Percentiles rank a stretch among this genome's conserved stretches.
Conservation (phyloP, 2,888 invertebrate genomes). For the Prenolepis imparis region DNA sequence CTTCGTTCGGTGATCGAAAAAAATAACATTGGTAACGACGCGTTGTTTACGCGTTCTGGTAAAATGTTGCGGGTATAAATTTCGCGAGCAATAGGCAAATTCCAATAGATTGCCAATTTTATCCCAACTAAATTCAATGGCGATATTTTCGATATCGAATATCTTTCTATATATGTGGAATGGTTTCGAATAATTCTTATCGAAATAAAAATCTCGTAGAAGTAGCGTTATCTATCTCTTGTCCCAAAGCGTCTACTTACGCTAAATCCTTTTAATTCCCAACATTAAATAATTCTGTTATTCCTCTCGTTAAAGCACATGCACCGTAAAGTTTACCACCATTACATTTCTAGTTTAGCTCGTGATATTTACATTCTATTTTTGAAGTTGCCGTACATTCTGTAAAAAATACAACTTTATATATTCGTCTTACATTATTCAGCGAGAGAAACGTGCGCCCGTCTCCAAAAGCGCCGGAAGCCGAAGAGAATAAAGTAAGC, state of each 20-base stretch:
- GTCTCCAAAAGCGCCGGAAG: constrained; percentile 1
- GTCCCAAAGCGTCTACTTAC: background rate
- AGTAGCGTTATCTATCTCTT: background rate
- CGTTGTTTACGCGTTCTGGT: constrained; percentile 34
- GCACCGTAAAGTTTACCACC: background rate
- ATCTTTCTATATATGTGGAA: background rate
- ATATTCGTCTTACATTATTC: constrained; percentile 42
- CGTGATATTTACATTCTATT: constrained; percentile 9
- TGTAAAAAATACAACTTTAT: constrained; percentile 4
- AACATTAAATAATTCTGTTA: constrained; percentile 6
- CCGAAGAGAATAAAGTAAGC: constrained; percentile 21
- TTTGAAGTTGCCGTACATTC: constrained; percentile 9
- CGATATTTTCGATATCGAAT: constrained; percentile 36
- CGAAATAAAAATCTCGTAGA: background rate
- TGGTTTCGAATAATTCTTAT: constrained; percentile 9
- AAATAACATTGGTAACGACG: constrained; percentile 32
- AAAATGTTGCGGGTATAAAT: constrained; percentile 52
- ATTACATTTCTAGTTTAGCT: background rate
- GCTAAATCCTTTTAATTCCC: background rate
- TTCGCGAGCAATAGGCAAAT: constrained; percentile 38
- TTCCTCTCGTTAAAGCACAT: background rate
- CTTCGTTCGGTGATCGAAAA: constrained; percentile 24
- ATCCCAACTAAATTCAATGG: constrained; percentile 32
- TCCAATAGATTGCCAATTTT: constrained; percentile 53
- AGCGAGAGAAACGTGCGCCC: background rate